phyloP scores from a whole-genome alignment of 1,140 invertebrate genomes.

The Macrosteles quadrilineatus region DNA sequence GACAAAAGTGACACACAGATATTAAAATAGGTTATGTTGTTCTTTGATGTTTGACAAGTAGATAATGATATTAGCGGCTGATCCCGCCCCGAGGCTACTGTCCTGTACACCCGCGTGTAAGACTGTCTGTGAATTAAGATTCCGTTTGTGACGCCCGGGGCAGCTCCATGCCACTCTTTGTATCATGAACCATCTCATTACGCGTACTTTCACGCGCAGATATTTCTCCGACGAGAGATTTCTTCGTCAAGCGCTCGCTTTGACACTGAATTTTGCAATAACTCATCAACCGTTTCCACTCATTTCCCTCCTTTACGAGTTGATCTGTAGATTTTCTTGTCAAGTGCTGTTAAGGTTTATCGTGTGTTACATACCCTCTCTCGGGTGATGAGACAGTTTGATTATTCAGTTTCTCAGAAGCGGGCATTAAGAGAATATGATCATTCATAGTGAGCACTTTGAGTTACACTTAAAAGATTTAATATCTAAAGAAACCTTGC shows the following conservation, averaged over 20 bases:
- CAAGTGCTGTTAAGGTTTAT: no score
- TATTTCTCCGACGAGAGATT: no score
- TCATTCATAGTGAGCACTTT: no score
- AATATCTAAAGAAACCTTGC: no score
- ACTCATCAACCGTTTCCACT: not conserved
- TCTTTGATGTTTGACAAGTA: constrained; percentile 22
- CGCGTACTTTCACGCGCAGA: not conserved
- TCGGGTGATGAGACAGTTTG: no score
- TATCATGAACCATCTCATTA: constrained; percentile 9
- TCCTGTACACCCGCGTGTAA: not conserved
- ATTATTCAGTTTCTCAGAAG: not conserved
- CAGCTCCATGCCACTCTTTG: not conserved
- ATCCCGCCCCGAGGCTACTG: not conserved
- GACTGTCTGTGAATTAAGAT: constrained; percentile 12
- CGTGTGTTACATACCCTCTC: no score
- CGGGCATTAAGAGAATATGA: no score
- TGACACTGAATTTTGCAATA: not conserved
- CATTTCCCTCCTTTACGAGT: not conserved
- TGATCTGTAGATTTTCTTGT: no score
- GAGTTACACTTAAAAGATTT: no score
- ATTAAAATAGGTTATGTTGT: constrained; percentile 18
- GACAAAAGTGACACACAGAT: constrained; percentile 1
- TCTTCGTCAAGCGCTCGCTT: no score
- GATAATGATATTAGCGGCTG: constrained; percentile 11
- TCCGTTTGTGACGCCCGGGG: not conserved